phyloP scores from a whole-genome alignment of 2,797 vertebrate species.

The Catharus ustulatus region DNA sequence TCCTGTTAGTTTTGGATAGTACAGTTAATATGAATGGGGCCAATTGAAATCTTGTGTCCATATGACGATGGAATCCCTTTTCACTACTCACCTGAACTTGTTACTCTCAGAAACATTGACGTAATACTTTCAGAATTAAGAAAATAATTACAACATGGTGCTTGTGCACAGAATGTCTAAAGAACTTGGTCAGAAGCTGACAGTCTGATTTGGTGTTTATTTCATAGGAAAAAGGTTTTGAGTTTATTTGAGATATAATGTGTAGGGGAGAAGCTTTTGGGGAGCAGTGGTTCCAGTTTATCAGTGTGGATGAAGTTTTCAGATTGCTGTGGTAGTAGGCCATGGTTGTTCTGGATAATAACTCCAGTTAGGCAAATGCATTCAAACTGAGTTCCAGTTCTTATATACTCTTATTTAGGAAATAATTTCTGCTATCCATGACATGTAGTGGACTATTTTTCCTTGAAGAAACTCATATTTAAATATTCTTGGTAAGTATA shows the following conservation, averaged over 20 bases:
- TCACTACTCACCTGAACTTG: background rate
- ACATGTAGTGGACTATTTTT: background rate
- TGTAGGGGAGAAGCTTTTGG: background rate
- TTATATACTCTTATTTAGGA: background rate
- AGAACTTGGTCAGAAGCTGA: background rate
- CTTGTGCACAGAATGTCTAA: background rate
- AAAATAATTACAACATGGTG: fast-evolving
- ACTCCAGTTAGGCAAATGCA: background rate
- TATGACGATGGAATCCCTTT: background rate
- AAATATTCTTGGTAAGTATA: background rate
- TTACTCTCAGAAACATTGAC: background rate
- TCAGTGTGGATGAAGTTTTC: background rate
- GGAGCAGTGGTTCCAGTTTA: background rate
- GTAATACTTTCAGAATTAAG: background rate
- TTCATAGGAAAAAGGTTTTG: background rate
- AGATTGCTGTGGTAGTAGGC: background rate
- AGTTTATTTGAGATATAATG: background rate
- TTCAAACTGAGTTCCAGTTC: background rate
- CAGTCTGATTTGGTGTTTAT: background rate
- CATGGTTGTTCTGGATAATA: background rate
- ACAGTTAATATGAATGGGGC: background rate
- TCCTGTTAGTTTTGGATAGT: background rate
- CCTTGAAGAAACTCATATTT: background rate
- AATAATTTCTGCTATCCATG: background rate
- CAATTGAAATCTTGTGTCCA: background rate